Percentiles rank a stretch among this genome's conserved stretches.
Conservation (phyloP, 2,797 vertebrate species). For the Tokudaia muenninki region DNA sequence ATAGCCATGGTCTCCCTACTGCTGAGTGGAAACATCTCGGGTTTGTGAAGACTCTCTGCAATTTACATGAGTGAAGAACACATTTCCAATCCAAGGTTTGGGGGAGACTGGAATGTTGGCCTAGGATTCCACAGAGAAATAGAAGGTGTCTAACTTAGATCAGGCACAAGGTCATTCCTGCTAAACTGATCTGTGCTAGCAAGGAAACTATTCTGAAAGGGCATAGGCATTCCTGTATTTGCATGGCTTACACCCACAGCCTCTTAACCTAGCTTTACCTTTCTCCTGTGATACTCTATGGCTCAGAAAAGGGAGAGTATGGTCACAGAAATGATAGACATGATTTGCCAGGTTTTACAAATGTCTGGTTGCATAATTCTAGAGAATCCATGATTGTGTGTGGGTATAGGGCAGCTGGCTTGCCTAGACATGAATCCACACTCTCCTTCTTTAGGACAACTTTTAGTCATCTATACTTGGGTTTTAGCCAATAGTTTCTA, state of each 20-base stretch:
- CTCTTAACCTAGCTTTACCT: neutral
- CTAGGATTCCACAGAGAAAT: neutral
- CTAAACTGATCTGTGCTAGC: neutral
- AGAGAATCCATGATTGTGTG: neutral
- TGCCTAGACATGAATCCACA: neutral
- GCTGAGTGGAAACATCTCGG: neutral
- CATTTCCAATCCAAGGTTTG: neutral
- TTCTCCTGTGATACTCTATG: neutral
- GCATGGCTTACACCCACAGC: neutral
- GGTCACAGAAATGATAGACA: neutral
- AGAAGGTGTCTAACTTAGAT: neutral
- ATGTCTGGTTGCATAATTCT: accelerated
- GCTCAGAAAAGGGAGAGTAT: neutral
- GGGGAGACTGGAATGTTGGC: neutral
- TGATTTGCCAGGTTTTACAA: neutral
- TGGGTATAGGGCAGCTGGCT: too few relatives aligned
- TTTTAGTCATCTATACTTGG: neutral
- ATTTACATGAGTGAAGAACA: neutral
- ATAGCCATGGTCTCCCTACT: neutral
- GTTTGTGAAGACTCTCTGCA: neutral
- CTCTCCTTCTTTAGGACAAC: neutral
- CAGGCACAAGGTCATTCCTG: neutral
- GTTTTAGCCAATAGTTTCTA: neutral
- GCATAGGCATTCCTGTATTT: accelerated
- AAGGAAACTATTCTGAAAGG: neutral